Evolutionary conservation across 2,797 vertebrate species (phyloP).

Genomic region (Allenopithecus nigroviridis): DNA sequence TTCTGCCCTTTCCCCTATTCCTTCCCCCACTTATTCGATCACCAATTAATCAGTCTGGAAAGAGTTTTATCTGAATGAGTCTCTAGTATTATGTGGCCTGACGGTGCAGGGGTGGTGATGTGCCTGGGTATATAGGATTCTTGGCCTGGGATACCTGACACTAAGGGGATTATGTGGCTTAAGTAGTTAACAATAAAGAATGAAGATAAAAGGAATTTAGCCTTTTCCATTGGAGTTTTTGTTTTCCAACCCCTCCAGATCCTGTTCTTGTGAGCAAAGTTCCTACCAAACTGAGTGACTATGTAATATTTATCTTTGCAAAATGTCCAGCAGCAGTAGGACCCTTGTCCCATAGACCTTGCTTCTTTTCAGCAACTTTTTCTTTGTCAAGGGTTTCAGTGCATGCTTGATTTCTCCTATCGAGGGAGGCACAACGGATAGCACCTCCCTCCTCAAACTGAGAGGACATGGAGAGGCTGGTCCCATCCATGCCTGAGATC

Average conservation of each 20-base stretch:
- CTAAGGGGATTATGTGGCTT: no score
- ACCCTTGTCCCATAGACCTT: accelerated
- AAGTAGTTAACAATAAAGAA: neutral
- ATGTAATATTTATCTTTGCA: accelerated
- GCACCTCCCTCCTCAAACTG: neutral
- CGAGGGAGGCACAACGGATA: neutral
- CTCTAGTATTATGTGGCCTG: no score
- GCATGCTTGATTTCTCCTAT: neutral
- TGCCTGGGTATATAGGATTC: neutral
- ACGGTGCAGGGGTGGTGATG: no score
- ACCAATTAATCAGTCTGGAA: neutral
- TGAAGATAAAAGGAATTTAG: neutral
- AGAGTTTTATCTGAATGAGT: neutral
- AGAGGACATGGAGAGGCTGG: neutral
- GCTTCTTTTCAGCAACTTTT: neutral
- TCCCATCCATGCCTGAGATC: neutral
- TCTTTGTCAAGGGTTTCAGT: neutral
- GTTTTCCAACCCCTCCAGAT: neutral
- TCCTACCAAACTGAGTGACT: neutral
- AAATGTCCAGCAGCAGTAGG: neutral
- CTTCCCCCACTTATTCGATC: neutral
- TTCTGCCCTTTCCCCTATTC: neutral
- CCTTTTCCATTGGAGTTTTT: neutral
- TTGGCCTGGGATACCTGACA: neutral
- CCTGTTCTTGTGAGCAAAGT: neutral